Base-by-base conservation (phyloP, 2,888 invertebrate species). In the Pandemis cinnamomeana region DNA sequence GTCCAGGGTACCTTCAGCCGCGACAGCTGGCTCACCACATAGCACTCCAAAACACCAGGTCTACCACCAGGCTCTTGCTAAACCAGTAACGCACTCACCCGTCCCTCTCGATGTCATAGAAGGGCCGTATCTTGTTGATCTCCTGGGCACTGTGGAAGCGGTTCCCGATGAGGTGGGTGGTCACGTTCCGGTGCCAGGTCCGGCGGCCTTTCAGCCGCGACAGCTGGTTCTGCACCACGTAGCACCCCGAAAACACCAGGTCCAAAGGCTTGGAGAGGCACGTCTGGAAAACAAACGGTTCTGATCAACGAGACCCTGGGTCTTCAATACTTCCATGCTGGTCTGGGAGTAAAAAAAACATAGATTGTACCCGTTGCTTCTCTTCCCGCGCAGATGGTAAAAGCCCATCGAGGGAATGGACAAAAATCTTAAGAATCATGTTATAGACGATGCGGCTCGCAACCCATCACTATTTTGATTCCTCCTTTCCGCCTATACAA, bases 211-310 rank as follows among this genome's bases (percentile, higher is more conserved):
- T 5, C 67, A 11, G 44, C 42, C 27, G 27, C 58, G 13, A 7
- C 41, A 67, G n/a, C 41, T 42, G 53, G 67, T 11, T 67, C n/a
- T 10, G n/a, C 10, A 11, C 15, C 67, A 41, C 0, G 82, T 86
- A 85, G 75, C 79, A 77, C 62, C 78, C 84, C 42, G 60, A 64
- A 71, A 74, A 74, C 10, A 75, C 66, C 58, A 78, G 76, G 5
- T 68, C 61, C 71, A 84, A 73, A 6, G 4, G 2, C 11, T 53
- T 46, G 53, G 74, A 74, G 20, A 74, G 61, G 36, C 74, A 74
- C 15, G 74, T 74, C 74, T 74, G 70, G 5, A 67, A 72, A 6
- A 41, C 10, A 53, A 48, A 48, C 48, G 51, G 10, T 20, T 8
- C 5, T 5, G 27, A 10, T 58, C 1, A 20, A 20, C 20, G 20